These are phyloP conservation scores for Loriculus beryllinus DNA, from an alignment of 2,797 vertebrate species.

Conservation along the genomic window DNA sequence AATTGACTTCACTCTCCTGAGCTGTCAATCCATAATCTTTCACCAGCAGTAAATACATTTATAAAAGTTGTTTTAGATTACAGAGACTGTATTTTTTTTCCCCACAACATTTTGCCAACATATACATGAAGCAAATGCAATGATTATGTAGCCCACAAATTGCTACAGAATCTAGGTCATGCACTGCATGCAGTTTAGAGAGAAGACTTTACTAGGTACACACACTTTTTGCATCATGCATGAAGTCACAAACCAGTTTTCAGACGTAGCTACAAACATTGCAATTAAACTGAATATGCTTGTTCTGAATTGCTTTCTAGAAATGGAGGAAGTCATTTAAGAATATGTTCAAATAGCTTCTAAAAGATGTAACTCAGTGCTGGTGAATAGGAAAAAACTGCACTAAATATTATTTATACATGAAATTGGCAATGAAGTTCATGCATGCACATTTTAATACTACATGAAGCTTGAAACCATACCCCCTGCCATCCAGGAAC, in stretches of 20 bases:
- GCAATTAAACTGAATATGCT: not conserved
- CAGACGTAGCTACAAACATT: conserved; percentile 6
- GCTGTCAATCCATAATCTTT: conserved; percentile 14
- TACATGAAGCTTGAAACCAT: conserved; percentile 90
- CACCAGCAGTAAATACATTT: conserved; percentile 45
- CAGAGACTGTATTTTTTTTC: not conserved
- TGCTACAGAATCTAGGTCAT: conserved; percentile 63
- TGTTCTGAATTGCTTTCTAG: not conserved
- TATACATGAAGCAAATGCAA: conserved; percentile 51
- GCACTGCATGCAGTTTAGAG: conserved; percentile 73
- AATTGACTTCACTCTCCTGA: conserved; percentile 2
- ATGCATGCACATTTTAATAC: conserved; percentile 76
- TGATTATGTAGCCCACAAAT: conserved; percentile 16
- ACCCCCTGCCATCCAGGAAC: conserved; percentile 90
- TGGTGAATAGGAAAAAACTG: conserved; percentile 48
- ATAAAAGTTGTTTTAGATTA: not conserved
- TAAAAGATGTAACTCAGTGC: conserved; percentile 1
- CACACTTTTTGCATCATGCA: conserved; percentile 71
- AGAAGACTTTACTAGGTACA: conserved; percentile 40
- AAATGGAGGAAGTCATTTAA: conserved; percentile 1
- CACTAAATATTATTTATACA: conserved; percentile 52
- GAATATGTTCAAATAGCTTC: conserved; percentile 16
- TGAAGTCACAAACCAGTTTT: conserved; percentile 27
- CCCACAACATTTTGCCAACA: conserved; percentile 22
- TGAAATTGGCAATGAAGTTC: conserved; percentile 64